Conservation (phyloP, 2,888 invertebrate species). For the Slavum lentiscoides region DNA sequence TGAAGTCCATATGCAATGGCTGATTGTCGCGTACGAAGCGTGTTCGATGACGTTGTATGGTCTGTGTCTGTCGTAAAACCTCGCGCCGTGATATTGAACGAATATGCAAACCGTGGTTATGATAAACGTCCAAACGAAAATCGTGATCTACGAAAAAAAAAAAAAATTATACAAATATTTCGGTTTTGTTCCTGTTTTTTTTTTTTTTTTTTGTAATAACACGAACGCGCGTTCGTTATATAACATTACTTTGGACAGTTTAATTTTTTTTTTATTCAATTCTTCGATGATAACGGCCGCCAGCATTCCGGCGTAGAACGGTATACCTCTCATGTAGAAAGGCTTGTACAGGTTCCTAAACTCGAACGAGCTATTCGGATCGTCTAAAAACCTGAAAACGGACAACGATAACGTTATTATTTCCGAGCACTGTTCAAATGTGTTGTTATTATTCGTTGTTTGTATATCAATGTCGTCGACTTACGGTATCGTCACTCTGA, state of each 20-base stretch:
- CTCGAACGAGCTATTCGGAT: neutral
- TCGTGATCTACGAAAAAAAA: neutral
- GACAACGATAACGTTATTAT: too few relatives aligned
- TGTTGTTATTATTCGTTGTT: neutral
- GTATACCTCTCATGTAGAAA: constrained; percentile 18
- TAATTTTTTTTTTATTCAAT: neutral
- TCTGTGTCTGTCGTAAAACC: constrained; percentile 11
- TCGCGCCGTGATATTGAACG: neutral
- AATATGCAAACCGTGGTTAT: neutral
- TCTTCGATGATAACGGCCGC: neutral
- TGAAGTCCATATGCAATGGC: constrained; percentile 6
- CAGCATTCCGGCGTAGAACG: constrained; percentile 3
- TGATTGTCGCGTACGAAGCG: neutral
- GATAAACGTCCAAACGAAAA: neutral
- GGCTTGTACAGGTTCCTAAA: neutral
- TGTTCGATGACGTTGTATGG: constrained; percentile 26
- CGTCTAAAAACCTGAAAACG: neutral
- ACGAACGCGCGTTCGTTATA: too few relatives aligned
- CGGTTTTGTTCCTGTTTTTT: too few relatives aligned
- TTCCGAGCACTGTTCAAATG: too few relatives aligned
- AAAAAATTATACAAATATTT: neutral
- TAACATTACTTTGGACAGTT: constrained; percentile 1
- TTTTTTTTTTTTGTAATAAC: too few relatives aligned
- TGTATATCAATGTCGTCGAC: neutral
- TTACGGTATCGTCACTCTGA: neutral